Base-by-base conservation (phyloP, 2,888 invertebrate genomes). In the Heliconius cydno region DNA sequence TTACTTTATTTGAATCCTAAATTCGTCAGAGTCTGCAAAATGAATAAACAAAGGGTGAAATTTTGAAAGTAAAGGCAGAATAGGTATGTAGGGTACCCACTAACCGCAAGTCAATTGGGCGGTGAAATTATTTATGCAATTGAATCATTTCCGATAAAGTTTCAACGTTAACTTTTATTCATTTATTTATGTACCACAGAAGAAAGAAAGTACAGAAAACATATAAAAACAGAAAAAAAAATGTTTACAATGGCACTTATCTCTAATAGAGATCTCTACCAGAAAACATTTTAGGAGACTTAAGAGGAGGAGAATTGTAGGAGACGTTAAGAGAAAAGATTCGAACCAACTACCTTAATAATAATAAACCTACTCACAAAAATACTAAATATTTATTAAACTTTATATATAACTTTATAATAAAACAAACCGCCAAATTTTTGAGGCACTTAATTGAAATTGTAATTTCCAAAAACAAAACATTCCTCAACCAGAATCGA, bases 41-140 rank as follows among this genome's bases (percentile, higher is more conserved):
- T 34, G n/a, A 78, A 66, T 30, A 78, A 80, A 80, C 77, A 75
- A 70, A 63, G 22, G 71, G 72, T 57, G 75, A 76, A 80, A 80
- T 66, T 60, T 25, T 7, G 46, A 75, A 79, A 79, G 67, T 79
- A n/a, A 52, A 30, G 28, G n/a, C 28, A 78, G 28, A 38, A 74
- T 57, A 30, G 25, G 25, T 60, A 30, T 28, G 71, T 65, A n/a
- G n/a, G 22, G 4, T 63, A 22, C 30, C 22, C 63, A 13, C 6
- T 28, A 28, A 19, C 15, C 41, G 65, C 66, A 28, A 52, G 41
- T 41, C 15, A 30, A 72, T 30, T n/a, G 65, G 28, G 5, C 65
- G 13, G 67, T 34, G 67, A 34, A 67, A 22, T 34, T 34, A 34
- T 15, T 65, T 65, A 28, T 65, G 28, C 28, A 65, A 28, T 28